Percentiles rank a stretch among this genome's conserved stretches.
phyloP scores from a whole-genome alignment of 1,140 invertebrate species.

The Nasonia vitripennis region DNA sequence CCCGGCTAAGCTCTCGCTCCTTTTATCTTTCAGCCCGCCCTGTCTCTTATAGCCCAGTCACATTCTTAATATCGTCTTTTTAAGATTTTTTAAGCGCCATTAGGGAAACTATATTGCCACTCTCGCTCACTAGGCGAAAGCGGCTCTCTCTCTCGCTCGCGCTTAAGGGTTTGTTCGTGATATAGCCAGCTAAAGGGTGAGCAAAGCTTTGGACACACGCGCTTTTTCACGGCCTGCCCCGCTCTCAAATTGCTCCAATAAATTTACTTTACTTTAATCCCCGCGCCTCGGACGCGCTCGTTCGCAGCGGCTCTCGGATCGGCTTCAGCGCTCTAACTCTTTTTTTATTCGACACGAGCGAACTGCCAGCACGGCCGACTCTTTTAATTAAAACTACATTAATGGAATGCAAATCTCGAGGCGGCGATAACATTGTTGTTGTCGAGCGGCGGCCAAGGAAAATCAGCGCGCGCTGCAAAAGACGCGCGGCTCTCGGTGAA shows the following conservation, averaged over 20 bases:
- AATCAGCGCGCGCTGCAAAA: slow-evolving; percentile 32
- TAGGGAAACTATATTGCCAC: slow-evolving; percentile 75
- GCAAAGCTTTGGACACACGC: slow-evolving; percentile 65
- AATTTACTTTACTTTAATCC: slow-evolving; percentile 73
- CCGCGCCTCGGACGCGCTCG: slow-evolving; percentile 48
- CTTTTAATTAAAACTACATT: background rate
- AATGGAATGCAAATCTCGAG: slow-evolving; percentile 1
- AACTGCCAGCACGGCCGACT: background rate
- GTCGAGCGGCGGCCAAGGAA: slow-evolving; percentile 1
- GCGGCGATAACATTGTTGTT: background rate
- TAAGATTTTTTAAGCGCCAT: slow-evolving; percentile 75
- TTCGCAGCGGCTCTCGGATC: slow-evolving; percentile 57
- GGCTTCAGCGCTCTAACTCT: slow-evolving; percentile 61
- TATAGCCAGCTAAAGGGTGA: slow-evolving; percentile 7
- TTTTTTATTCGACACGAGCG: background rate
- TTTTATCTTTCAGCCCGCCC: slow-evolving; percentile 43
- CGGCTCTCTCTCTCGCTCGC: background rate
- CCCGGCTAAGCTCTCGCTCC: background rate
- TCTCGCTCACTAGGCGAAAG: slow-evolving; percentile 55
- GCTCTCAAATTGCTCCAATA: slow-evolving; percentile 72
- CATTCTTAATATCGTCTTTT: slow-evolving; percentile 75
- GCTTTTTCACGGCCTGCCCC: slow-evolving; percentile 60
- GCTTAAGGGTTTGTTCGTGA: slow-evolving; percentile 48
- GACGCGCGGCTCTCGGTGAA: slow-evolving; percentile 57
- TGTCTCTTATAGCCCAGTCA: slow-evolving; percentile 63